phyloP scores from a whole-genome alignment of 2,888 invertebrate species.

The Augochlorella aurata region DNA sequence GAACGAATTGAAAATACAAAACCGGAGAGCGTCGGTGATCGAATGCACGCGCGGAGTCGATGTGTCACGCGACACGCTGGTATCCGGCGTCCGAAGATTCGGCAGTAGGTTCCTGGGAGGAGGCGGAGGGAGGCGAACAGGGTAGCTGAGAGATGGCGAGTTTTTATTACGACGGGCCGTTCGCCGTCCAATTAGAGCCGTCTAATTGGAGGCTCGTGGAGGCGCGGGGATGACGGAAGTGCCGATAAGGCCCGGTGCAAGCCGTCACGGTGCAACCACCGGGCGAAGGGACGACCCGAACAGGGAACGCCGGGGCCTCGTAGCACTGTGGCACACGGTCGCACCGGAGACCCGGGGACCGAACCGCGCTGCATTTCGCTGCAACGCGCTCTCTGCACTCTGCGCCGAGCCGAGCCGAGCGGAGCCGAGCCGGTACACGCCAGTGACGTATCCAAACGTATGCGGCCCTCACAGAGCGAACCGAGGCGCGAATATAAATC shows the following conservation, averaged over 20 bases:
- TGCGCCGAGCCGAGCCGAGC: background rate
- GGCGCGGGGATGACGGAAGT: conserved; percentile 70
- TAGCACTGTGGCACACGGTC: conserved; percentile 44
- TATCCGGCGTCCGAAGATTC: conserved; percentile 40
- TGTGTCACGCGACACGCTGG: conserved; percentile 60
- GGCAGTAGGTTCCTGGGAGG: conserved; percentile 21
- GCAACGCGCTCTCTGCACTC: background rate
- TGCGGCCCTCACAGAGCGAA: conserved; percentile 73
- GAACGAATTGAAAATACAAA: conserved; percentile 24
- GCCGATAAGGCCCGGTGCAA: conserved; percentile 68
- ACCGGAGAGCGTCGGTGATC: conserved; percentile 14
- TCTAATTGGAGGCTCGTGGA: conserved; percentile 68
- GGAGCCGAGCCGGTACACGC: conserved; percentile 49
- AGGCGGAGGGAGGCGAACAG: background rate
- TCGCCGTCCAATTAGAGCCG: conserved; percentile 71
- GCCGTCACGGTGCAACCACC: conserved; percentile 63
- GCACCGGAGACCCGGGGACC: conserved; percentile 34
- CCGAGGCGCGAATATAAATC: conserved; percentile 76
- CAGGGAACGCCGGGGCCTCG: conserved; percentile 25
- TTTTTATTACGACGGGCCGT: conserved; percentile 67
- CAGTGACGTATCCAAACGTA: conserved; percentile 72
- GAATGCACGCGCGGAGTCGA: conserved; percentile 32
- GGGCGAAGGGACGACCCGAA: conserved; percentile 53
- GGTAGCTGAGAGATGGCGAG: conserved; percentile 51
- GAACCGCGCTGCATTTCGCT: too few relatives aligned